Conservation (phyloP, 2,797 vertebrate species). For the Lateolabrax maculatus region DNA sequence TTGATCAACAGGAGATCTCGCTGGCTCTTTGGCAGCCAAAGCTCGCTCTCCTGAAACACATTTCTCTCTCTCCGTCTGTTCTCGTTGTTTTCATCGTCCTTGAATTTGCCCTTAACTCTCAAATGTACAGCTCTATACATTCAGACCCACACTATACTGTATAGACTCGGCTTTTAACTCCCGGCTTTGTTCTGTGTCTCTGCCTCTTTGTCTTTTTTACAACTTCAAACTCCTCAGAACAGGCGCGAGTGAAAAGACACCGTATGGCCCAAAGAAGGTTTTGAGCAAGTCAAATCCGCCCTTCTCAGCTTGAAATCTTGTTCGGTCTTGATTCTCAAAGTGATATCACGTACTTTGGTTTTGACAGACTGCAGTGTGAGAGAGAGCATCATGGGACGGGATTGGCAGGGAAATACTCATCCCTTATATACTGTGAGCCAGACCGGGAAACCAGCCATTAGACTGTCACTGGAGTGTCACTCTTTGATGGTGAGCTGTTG, state of each 20-base stretch:
- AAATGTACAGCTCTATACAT: conserved; percentile 6
- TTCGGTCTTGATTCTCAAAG: not conserved
- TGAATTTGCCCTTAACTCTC: conserved; percentile 18
- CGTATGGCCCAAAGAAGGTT: not conserved
- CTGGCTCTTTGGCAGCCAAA: conserved; percentile 42
- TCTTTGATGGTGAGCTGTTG: conserved; percentile 30
- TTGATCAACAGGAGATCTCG: conserved; percentile 72
- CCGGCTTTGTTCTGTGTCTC: not conserved
- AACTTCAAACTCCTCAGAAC: not conserved
- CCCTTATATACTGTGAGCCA: not conserved
- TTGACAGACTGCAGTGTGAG: not conserved
- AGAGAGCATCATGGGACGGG: conserved; percentile 16
- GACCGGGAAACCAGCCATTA: conserved; percentile 3
- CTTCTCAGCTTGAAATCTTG: not conserved
- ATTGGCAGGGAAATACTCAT: conserved; percentile 8
- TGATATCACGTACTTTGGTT: not conserved
- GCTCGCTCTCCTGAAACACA: conserved; percentile 29
- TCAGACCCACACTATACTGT: not conserved
- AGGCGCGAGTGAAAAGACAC: not conserved
- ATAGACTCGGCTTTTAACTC: not conserved
- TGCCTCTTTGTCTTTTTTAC: conserved; percentile 6
- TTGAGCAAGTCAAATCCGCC: not conserved
- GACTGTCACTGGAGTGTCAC: conserved; percentile 17
- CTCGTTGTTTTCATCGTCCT: conserved; percentile 30
- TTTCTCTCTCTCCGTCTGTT: conserved; percentile 5